These are phyloP conservation scores for Galerucella pusilla DNA, from an alignment of 2,888 invertebrate genomes.

Conservation along the genomic window DNA sequence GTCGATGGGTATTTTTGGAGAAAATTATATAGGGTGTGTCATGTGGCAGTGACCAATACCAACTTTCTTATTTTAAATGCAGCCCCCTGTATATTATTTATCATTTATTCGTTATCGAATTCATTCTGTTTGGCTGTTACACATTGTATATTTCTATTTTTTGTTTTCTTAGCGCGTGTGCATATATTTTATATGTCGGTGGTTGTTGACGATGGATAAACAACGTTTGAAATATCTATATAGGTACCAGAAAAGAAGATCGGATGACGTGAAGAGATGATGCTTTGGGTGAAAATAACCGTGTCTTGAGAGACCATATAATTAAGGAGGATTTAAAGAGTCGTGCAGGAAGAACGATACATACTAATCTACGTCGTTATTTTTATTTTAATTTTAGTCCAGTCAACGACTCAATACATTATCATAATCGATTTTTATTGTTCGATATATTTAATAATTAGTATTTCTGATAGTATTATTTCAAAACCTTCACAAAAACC, in stretches of 20 bases:
- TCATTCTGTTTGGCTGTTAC: too few relatives aligned
- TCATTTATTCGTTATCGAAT: too few relatives aligned
- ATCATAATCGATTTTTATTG: not conserved
- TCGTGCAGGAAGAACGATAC: constrained; percentile 21
- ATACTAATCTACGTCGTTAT: constrained; percentile 25
- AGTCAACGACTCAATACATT: not conserved
- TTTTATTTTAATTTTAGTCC: constrained; percentile 1
- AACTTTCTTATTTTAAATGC: too few relatives aligned
- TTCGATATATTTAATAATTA: too few relatives aligned
- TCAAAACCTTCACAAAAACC: too few relatives aligned
- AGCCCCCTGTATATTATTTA: too few relatives aligned
- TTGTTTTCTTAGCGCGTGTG: not conserved
- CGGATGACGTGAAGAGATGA: constrained; percentile 23
- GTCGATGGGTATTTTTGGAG: too few relatives aligned
- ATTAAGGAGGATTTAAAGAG: constrained; percentile 33
- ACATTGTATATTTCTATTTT: not conserved
- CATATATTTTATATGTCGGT: not conserved
- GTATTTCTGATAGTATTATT: too few relatives aligned
- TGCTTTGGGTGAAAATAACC: constrained; percentile 42
- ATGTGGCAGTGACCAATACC: too few relatives aligned
- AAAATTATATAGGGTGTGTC: too few relatives aligned
- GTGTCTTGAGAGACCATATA: constrained; percentile 36
- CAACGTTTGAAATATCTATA: constrained; percentile 26
- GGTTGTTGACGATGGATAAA: constrained; percentile 16
- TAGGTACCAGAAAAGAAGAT: constrained; percentile 11